Conservation (phyloP, 2,888 invertebrate genomes). For the Spodoptera picta region DNA sequence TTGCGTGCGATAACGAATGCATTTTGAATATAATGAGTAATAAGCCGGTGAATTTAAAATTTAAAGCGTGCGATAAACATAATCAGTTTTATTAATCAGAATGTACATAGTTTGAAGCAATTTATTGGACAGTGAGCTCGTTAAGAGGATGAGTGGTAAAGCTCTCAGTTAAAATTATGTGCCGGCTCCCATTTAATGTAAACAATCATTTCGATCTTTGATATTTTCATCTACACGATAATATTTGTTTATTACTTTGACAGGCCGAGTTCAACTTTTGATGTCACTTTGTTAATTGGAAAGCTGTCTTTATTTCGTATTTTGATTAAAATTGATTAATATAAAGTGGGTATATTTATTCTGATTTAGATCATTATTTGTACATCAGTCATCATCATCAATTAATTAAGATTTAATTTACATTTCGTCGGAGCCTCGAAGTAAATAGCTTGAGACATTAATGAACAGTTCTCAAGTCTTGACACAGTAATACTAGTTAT, state of each 20-base stretch:
- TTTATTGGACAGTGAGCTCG: constrained; percentile 81
- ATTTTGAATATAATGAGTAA: constrained; percentile 69
- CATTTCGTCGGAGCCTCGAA: constrained; percentile 9
- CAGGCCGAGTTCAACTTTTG: constrained; percentile 41
- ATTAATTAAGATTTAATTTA: constrained; percentile 29
- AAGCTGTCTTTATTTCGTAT: constrained; percentile 43
- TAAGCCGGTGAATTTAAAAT: constrained; percentile 71
- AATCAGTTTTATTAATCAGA: constrained; percentile 81
- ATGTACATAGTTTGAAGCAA: constrained; percentile 76
- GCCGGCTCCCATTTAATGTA: constrained; percentile 70
- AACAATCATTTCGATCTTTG: constrained; percentile 65
- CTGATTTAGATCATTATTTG: constrained; percentile 29
- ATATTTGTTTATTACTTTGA: constrained; percentile 48
- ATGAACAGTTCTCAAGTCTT: constrained; percentile 69
- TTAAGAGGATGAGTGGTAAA: constrained; percentile 80
- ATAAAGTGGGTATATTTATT: constrained; percentile 40
- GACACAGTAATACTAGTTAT: constrained; percentile 74
- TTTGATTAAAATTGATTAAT: constrained; percentile 48
- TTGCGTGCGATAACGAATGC: constrained; percentile 62
- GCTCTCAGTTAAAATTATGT: constrained; percentile 77
- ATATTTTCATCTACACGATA: constrained; percentile 52
- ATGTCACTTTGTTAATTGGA: constrained; percentile 47
- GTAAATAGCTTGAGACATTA: constrained; percentile 49
- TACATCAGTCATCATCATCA: constrained; percentile 35
- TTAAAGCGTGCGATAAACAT: constrained; percentile 73